Evolutionary conservation across 2,113 vertebrate species (phyloP), one percentile per base, ranked within the genome.

Genomic region (Bos javanicus): DNA sequence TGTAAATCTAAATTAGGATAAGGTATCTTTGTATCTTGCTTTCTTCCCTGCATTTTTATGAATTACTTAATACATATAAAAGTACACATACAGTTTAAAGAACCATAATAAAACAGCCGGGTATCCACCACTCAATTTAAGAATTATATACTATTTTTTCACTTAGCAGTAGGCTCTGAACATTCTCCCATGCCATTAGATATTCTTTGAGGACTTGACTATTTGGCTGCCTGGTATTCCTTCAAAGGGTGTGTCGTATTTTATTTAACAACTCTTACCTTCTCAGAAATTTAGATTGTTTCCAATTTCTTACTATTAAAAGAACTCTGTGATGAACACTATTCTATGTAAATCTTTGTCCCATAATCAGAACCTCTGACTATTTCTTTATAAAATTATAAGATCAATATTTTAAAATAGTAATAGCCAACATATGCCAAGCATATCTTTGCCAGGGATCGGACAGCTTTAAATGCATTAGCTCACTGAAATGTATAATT

Each of bases 231-330:
- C 91, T 87, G 59, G 48, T 95, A 39, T 80, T 85, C 54, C 91
- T 97, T 97, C 87, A 92, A 97, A 94, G 80, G 50, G 39, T 11
- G 48, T 12, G 43, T 71, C 33, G 59, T 91, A 84, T 95, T 97
- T 97, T 95, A 97, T 87, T 85, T 54, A 97, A 85, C 17, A 60
- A 96, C 87, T 90, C 60, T 80, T 39, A 28, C 71, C 74, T 39
- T 93, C 94, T 87, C 95, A 82, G 92, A 96, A 96, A 87, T 97
- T 76, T 56, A 95, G 91, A 96, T 90, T 21, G 30, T 94, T 90
- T 95, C 54, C 36, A 85, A 90, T 19, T 67, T 96, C 94, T 85
- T 90, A 43, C 67, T 92, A 59, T 94, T 50, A 52, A 96, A 95
- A 96, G 56, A 80, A 56, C 80, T 46, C 15, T 2, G 30, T 76